A percentile compares a stretch with the other conserved stretches of the same genome.
These are phyloP conservation scores for Mormyrus proboscirostris DNA, from an alignment of 2,797 vertebrate genomes.

Conservation along the genomic window DNA sequence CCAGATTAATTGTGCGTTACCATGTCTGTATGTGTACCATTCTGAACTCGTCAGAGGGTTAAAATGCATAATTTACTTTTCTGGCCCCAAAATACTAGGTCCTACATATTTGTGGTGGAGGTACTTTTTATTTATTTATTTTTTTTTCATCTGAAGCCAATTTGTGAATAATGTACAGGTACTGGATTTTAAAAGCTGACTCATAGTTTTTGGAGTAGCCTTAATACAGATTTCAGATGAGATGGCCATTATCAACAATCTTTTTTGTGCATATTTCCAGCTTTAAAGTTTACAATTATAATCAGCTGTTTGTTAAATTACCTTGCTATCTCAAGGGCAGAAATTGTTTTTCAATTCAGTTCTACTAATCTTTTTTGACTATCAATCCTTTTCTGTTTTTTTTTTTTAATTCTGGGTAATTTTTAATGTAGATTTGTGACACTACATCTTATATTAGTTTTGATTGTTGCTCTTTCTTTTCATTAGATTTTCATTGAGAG, in stretches of 20 bases:
- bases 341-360: slow-evolving; percentile 50
- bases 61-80: background rate
- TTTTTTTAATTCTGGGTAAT: slow-evolving; percentile 39
- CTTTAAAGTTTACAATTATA: slow-evolving; percentile 27
- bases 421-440: slow-evolving; percentile 49
- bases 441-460: slow-evolving; percentile 59
- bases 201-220: slow-evolving; percentile 47
- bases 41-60: background rate
- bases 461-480: slow-evolving; percentile 44
- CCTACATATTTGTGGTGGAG: slow-evolving; percentile 16
- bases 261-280: slow-evolving; percentile 37
- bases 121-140: slow-evolving; percentile 42
- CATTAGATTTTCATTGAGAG: slow-evolving; percentile 43
- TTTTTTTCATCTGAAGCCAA: slow-evolving; percentile 62
- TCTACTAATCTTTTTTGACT: slow-evolving; percentile 50
- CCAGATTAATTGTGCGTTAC: background rate
- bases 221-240: slow-evolving; percentile 47
- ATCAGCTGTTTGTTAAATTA: slow-evolving; percentile 44
- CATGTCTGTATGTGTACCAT: slow-evolving; percentile 29
- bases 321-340: slow-evolving; percentile 37
- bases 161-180: slow-evolving; percentile 76
- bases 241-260: slow-evolving; percentile 52
- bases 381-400: too few relatives aligned
- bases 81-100: background rate
- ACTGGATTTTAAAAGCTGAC: slow-evolving; percentile 49